phyloP scores from a whole-genome alignment of 2,888 invertebrate genomes.

The Calliphora vomitoria region DNA sequence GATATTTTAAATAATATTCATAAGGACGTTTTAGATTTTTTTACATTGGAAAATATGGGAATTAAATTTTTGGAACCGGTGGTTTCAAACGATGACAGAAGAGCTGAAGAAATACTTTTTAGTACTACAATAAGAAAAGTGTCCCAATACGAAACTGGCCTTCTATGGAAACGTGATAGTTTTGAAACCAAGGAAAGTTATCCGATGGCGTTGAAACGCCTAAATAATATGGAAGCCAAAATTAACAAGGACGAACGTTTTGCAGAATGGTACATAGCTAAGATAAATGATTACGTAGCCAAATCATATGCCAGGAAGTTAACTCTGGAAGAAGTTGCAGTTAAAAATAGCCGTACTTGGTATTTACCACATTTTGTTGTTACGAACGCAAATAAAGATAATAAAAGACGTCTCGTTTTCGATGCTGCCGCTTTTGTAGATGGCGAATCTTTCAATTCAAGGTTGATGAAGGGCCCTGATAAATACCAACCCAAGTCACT shows the following conservation, averaged over 20 bases:
- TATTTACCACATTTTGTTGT: conserved; percentile 57
- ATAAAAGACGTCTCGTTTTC: conserved; percentile 64
- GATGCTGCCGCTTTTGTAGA: conserved; percentile 58
- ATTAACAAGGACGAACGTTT: conserved; percentile 26
- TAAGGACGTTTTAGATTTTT: conserved; percentile 41
- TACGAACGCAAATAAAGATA: conserved; percentile 55
- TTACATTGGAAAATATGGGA: conserved; percentile 48
- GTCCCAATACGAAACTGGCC: conserved; percentile 24
- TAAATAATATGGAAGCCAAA: conserved; percentile 44
- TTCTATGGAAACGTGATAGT: conserved; percentile 32
- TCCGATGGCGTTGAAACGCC: conserved; percentile 48
- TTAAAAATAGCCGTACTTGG: conserved; percentile 42
- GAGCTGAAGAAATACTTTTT: conserved; percentile 39
- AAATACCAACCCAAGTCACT: conserved; percentile 63
- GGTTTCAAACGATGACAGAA: conserved; percentile 34
- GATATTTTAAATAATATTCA: conserved; percentile 32
- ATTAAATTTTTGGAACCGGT: conserved; percentile 6
- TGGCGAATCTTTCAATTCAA: conserved; percentile 60
- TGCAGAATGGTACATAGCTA: conserved; percentile 33
- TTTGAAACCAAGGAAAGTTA: conserved; percentile 39
- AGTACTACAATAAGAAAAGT: conserved; percentile 30
- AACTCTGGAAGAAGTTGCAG: conserved; percentile 23
- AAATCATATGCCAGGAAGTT: conserved; percentile 52
- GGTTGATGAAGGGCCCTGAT: conserved; percentile 57
- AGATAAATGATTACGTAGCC: conserved; percentile 37